Conservation (phyloP, 2,113 vertebrate genomes). For the Corvus cornix region DNA sequence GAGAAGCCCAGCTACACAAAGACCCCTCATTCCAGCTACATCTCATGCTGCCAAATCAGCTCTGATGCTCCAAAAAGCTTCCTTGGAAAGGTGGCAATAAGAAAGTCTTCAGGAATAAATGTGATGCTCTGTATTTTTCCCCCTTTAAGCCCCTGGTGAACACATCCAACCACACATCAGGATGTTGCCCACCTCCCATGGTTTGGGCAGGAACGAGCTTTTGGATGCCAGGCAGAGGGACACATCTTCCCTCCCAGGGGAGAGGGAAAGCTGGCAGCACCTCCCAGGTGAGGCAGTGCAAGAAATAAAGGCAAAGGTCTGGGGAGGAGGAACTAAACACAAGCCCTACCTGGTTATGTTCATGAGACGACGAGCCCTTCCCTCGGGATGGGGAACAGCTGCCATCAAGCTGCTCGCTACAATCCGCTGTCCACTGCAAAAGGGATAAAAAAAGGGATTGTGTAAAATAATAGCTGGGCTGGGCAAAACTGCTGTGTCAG, state of each 20-base stretch:
- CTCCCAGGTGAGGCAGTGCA: neutral
- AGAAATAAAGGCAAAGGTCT: neutral
- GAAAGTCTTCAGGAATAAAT: neutral
- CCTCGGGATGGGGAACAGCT: conserved; percentile 87
- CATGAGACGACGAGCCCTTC: conserved; percentile 76
- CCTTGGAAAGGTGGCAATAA: fast-evolving
- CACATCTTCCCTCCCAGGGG: fast-evolving
- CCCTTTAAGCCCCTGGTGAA: neutral
- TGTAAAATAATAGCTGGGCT: conserved; percentile 12
- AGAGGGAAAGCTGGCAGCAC: neutral
- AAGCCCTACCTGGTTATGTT: conserved; percentile 77
- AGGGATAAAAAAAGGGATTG: conserved; percentile 29
- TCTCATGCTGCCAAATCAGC: neutral
- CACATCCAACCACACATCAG: neutral
- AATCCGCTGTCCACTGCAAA: conserved; percentile 92
- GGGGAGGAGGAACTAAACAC: neutral
- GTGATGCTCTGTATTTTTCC: neutral
- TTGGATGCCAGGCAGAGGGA: fast-evolving
- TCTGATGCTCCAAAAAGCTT: neutral
- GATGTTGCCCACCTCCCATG: neutral
- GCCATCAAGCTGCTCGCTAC: conserved; percentile 84
- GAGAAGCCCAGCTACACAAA: neutral
- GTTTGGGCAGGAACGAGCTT: fast-evolving
- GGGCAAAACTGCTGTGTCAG: conserved; percentile 3
- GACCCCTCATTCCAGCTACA: neutral